These are phyloP conservation scores for Bombus waltoni DNA, from an alignment of 1,140 invertebrate genomes.

Conservation along the genomic window DNA sequence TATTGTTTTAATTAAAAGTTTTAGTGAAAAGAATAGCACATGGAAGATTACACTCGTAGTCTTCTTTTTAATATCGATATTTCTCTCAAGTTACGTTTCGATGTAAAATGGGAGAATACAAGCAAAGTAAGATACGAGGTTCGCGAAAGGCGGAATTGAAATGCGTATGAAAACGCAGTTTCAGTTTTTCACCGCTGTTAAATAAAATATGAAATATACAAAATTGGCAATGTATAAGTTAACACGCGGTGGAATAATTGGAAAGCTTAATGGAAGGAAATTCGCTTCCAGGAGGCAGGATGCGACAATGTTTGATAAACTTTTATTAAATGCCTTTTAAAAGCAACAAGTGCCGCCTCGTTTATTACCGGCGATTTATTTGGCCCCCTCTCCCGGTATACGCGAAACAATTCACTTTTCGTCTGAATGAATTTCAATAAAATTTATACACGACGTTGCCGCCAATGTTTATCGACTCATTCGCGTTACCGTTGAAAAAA, in stretches of 20 bases:
- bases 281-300: neutral
- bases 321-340: constrained; percentile 31
- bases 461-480: neutral
- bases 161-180: neutral
- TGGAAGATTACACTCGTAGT: too few species aligned
- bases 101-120: too few species aligned
- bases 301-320: neutral
- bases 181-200: too few species aligned
- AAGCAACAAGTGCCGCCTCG: constrained; percentile 26
- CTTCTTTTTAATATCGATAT: too few species aligned
- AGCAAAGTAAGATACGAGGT: neutral
- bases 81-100: too few species aligned
- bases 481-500: neutral
- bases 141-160: neutral
- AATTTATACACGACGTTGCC: constrained; percentile 9
- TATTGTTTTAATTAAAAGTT: too few species aligned
- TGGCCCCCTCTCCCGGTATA: neutral
- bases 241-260: neutral
- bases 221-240: neutral
- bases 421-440: constrained; percentile 12
- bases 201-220: neutral
- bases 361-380: constrained; percentile 24
- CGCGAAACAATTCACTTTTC: constrained; percentile 17
- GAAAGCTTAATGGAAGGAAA: neutral
- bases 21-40: too few species aligned